Evolutionary conservation across 2,113 vertebrate species (phyloP), one percentile per base, ranked within the genome.

Genomic region (Cyprichromis sp.): DNA sequence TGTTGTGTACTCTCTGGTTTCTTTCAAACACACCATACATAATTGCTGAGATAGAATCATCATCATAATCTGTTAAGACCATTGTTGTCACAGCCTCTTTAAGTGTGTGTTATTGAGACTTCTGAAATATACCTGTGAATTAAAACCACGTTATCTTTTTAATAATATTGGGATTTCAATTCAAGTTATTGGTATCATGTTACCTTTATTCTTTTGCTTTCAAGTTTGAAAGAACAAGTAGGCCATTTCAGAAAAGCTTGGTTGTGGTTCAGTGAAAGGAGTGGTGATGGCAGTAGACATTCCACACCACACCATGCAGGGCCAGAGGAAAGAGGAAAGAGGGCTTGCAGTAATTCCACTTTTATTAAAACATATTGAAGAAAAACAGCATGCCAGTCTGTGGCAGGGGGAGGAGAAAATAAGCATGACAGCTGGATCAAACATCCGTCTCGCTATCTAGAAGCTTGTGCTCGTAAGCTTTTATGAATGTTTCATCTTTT

Each of bases 311-410:
- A 93, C 38, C 81, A 82, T 94, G 93, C 55, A 36, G 87, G 93
- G 91, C 68, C 85, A 52, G 76, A 85, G 87, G 55, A 34, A 71
- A 85, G 55, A 34, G 68, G 78, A 86, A 78, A 45, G 68, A 85
- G 57, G 82, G 55, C 38, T 92, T 88, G 45, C 66, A 76, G 93
- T 96, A 97, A 97, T 95, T 94, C 95, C 94, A 89, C 94, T 97
- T 97, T 97, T 97, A 97, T 96, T 96, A 96, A 96, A 96, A 95
- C 82, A 95, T 93, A 95, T 90, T 94, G 93, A 95, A 93, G 90
- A 92, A 94, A 94, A 95, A 95, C 88, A 95, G 91, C 84, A 90
- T 40, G 88, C 54, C 83, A 86, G 66, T 59, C 83, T 83, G 83
- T 86, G 83, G 85, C 40, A 82, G 85, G 59, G 89, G 86, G 82